Base-by-base conservation (phyloP, 2,113 vertebrate genomes). In the Microtus oregoni region DNA sequence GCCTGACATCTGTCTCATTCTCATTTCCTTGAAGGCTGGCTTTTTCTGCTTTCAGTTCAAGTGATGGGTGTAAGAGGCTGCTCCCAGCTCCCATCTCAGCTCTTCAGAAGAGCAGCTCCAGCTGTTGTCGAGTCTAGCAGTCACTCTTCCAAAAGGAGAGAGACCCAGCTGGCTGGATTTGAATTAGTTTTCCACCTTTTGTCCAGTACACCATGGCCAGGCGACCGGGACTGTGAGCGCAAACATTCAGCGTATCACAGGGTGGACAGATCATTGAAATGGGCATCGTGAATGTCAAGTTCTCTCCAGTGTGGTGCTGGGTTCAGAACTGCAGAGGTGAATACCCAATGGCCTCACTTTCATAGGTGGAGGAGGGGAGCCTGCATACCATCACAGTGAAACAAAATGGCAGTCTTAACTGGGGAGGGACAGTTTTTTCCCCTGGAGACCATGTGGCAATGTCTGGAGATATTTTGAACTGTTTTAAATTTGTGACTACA, bases 11-110 rank as follows among this genome's bases (percentile, higher is more conserved):
- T 90, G 78, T 87, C 86, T 89, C 76, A 55, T 55, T 95, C 89
- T 92, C 91, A 47, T 94, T 90, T 94, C 83, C 91, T 89, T 22
- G 88, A 83, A 89, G 68, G 52, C 1, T 89, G 78, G 9, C 47
- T 86, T 72, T 89, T 86, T 83, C 50, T 89, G 92, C 17, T 82
- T 50, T 94, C 3, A 0, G 61, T 94, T 87, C 67, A 86, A 17
- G 2, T 72, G 38, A 35, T 76, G 70, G n/a, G 67, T 68, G 24
- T 38, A 77, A 86, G 73, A 70, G 76, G n/a, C 67, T 47, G 50
- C 73, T 91, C 67, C 24, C 78, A 47, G 30, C 52, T 88, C 35
- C 81, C 30, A 73, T 17, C 3, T 55, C 76, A 47, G 82, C 52
- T 35, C 20, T 83, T 90, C 47, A 7, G 30, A 82, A 86, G 26